Base-by-base conservation (phyloP, 2,888 invertebrate genomes). In the Cylindroiulus punctatus region DNA sequence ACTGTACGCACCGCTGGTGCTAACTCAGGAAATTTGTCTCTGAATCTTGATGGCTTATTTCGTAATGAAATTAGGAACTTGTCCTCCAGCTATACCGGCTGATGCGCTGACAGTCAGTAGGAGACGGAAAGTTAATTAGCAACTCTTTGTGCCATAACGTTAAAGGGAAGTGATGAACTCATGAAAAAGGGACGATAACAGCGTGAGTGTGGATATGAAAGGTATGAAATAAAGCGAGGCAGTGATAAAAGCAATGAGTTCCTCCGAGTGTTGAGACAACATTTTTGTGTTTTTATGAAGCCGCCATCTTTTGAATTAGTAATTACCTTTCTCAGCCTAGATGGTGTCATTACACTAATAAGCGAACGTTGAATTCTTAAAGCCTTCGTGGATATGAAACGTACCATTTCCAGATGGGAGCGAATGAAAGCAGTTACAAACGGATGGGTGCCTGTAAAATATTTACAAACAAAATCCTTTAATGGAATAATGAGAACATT, bases 51-150 rank as follows among this genome's bases (percentile, higher is more conserved):
- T 52, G n/a, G 52, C 19, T 19, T n/a, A 52, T 52, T 52, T 52
- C 52, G n/a, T 52, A 52, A 52, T 52, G n/a, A 52, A 52, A 52
- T 52, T 52, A n/a, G n/a, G 52, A n/a, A 52, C 47, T 52, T n/a
- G 52, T 52, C 52, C 44, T 52, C 52, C 52, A n/a, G 52, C 52
- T n/a, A 52, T 10, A n/a, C 52, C 19, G 0, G 52, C 10, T 52
- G 19, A 52, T n/a, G 52, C 52, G 19, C n/a, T 52, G 52, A 14
- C 52, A 52, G n/a, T 4, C 52, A 52, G 52, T n/a, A 52, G 52
- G 52, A 2, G n/a, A 52, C 52, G 19, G 52, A 52, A 52, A 52
- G 52, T 52, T 52, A 52, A 52, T 52, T 52, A 52, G 19, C 52
- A 52, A n/a, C n/a, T 52, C n/a, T 52, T 52, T 52, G 19, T 47